Evolutionary conservation across 1,140 invertebrate genomes (phyloP).

Genomic region (Platorchestia sp.): DNA sequence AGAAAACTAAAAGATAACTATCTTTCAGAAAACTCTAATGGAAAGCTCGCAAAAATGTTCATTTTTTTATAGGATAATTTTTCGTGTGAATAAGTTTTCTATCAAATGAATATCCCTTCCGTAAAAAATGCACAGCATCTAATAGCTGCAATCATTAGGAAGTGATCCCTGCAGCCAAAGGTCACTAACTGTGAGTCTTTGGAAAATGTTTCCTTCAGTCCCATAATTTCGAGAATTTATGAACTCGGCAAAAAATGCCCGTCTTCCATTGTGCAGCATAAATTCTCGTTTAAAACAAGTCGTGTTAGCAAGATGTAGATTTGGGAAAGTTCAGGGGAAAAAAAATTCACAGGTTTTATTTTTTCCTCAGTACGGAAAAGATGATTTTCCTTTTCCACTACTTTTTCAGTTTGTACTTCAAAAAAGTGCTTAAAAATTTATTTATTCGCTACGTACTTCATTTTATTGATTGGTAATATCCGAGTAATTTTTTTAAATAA

Average conservation of each 20-base stretch:
- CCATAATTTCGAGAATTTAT: neutral
- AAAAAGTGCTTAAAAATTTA: too few species aligned
- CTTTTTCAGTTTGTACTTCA: too few species aligned
- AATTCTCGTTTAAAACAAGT: neutral
- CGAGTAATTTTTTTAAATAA: too few species aligned
- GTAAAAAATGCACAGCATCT: neutral
- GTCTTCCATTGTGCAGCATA: neutral
- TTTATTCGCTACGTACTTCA: too few species aligned
- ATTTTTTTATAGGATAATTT: neutral
- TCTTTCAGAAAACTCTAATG: neutral
- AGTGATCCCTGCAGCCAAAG: neutral
- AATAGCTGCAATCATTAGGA: neutral
- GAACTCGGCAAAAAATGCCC: neutral
- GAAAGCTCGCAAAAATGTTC: neutral
- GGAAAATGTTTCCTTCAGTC: neutral
- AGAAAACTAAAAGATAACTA: neutral
- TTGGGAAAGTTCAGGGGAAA: neutral
- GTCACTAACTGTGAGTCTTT: neutral
- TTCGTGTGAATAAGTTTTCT: neutral
- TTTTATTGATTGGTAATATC: too few species aligned
- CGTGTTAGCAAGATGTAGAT: neutral
- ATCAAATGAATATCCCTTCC: neutral
- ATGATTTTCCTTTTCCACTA: neutral
- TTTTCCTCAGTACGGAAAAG: neutral
- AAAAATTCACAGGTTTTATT: neutral